phyloP scores from a whole-genome alignment of 2,113 vertebrate species.

The Microcebus jonahi region DNA sequence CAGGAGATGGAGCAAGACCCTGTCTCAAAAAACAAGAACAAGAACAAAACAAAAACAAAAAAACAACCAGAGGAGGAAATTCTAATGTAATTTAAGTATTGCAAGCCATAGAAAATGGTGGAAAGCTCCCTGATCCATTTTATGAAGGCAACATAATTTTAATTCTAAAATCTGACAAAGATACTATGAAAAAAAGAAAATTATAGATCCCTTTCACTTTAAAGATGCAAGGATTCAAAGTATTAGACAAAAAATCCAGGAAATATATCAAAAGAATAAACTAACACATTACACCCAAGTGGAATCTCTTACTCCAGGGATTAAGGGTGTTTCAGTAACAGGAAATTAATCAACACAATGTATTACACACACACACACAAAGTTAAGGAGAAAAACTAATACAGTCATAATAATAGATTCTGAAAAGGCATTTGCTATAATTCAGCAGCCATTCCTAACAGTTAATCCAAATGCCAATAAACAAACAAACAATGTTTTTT shows the following conservation, averaged over 20 bases:
- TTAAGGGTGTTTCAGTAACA: background rate
- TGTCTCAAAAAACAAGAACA: too few species aligned
- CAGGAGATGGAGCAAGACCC: too few species aligned
- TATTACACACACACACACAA: background rate
- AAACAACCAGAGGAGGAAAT: background rate
- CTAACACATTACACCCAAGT: background rate
- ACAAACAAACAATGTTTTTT: background rate
- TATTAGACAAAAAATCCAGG: background rate
- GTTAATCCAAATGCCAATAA: background rate
- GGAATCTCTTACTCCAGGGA: background rate
- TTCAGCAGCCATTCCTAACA: background rate
- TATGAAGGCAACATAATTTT: background rate
- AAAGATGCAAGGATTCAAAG: constrained; percentile 23
- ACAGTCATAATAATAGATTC: background rate
- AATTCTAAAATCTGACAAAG: background rate
- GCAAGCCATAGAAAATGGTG: background rate
- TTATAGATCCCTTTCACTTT: background rate
- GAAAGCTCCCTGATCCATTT: background rate
- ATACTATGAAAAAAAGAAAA: background rate
- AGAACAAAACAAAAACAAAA: background rate
- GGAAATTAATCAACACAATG: background rate
- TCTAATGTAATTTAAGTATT: background rate
- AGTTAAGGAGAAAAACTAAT: background rate
- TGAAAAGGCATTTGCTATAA: background rate
- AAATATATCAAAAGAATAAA: background rate